phyloP scores from a whole-genome alignment of 2,113 vertebrate genomes.

The Dipodomys spectabilis region DNA sequence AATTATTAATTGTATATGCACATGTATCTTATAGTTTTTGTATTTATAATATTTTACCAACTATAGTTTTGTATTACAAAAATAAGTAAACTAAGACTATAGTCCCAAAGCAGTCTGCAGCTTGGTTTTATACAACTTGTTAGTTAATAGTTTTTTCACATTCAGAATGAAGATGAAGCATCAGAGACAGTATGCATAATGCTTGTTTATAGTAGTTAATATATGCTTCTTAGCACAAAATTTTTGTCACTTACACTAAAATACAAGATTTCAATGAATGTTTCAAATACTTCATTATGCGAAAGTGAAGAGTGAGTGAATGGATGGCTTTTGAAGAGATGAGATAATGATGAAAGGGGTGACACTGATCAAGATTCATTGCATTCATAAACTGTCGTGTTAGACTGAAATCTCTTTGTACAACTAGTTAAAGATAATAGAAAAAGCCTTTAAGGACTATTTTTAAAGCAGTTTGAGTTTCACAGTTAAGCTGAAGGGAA shows the following conservation, averaged over 20 bases:
- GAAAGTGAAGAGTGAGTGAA: too few species aligned
- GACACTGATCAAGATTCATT: too few species aligned
- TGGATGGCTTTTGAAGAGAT: too few species aligned
- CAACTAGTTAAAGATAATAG: too few species aligned
- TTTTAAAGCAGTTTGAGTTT: not conserved
- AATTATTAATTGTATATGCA: not conserved
- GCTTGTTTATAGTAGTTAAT: not conserved
- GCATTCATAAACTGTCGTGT: too few species aligned
- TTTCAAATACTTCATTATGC: too few species aligned
- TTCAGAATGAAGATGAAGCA: constrained; percentile 3
- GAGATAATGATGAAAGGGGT: too few species aligned
- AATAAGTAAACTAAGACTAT: not conserved
- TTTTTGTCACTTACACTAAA: not conserved
- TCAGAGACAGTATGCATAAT: not conserved
- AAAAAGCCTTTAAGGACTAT: too few species aligned
- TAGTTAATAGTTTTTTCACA: not conserved
- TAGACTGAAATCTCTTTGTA: too few species aligned
- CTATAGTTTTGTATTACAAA: not conserved
- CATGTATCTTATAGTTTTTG: not conserved
- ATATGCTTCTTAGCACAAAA: constrained; percentile 2
- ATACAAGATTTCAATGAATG: not conserved
- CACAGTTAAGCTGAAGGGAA: not conserved
- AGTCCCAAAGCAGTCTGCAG: not conserved
- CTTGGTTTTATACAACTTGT: not conserved
- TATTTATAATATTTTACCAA: not conserved